Evolutionary conservation across 2,888 invertebrate genomes (phyloP).

Genomic region (Cryptus viduatorius): DNA sequence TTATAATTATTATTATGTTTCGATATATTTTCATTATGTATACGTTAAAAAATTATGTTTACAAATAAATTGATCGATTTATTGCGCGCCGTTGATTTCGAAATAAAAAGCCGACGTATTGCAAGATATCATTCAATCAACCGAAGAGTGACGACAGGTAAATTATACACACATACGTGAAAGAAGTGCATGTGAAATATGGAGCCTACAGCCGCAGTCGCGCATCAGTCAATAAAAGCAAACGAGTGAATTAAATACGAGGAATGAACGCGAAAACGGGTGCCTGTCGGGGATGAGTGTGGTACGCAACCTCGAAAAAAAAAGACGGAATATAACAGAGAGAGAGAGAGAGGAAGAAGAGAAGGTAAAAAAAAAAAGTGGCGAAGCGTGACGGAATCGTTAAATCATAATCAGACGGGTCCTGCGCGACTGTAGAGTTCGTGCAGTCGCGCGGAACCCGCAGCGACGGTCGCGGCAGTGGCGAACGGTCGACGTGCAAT

Average conservation of each 20-base stretch:
- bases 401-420: constrained; percentile 75
- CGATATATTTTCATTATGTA: background rate
- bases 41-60: background rate
- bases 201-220: constrained; percentile 4
- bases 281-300: constrained; percentile 3
- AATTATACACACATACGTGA: constrained; percentile 51
- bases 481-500: constrained; percentile 69
- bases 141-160: constrained; percentile 44
- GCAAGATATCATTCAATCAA: constrained; percentile 57
- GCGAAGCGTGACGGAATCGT: constrained; percentile 75
- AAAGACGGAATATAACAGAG: constrained; percentile 30
- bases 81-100: background rate
- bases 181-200: constrained; percentile 39
- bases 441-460: constrained; percentile 72
- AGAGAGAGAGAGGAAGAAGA: constrained; percentile 31
- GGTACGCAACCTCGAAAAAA: constrained; percentile 19
- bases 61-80: background rate
- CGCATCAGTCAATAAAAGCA: constrained; percentile 57
- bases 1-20: no score
- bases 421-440: constrained; percentile 63
- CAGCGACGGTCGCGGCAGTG: constrained; percentile 56
- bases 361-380: constrained; percentile 64
- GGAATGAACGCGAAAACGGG: constrained; percentile 56
- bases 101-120: background rate
- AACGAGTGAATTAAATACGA: constrained; percentile 60